phyloP scores from a whole-genome alignment of 2,113 vertebrate species.

The Phocoena sinus region DNA sequence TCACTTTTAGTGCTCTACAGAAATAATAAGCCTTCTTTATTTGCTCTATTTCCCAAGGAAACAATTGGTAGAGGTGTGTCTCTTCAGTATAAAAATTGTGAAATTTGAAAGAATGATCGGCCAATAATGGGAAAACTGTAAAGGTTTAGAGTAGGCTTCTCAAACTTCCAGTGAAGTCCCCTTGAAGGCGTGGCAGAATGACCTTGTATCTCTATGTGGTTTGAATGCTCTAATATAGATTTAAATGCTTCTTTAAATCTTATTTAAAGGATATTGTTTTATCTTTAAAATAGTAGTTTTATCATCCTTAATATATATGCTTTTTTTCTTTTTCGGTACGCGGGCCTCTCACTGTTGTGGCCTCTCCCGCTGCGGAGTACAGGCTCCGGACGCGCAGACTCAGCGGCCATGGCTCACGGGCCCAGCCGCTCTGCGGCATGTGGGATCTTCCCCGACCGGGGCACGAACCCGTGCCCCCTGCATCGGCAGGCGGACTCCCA shows the following conservation, averaged over 20 bases:
- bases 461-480: too few species aligned
- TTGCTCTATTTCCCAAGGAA: background rate
- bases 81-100: background rate
- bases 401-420: too few species aligned
- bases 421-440: too few species aligned
- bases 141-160: background rate
- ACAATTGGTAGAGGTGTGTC: background rate
- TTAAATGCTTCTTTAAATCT: background rate
- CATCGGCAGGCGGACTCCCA: too few species aligned
- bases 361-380: too few species aligned
- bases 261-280: conserved; percentile 1
- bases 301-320: background rate
- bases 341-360: too few species aligned
- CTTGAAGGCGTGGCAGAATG: background rate
- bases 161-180: background rate
- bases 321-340: background rate
- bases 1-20: background rate
- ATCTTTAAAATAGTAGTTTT: background rate
- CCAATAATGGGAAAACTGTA: background rate
- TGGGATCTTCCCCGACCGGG: too few species aligned
- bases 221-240: background rate
- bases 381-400: too few species aligned
- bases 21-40: background rate
- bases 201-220: background rate
- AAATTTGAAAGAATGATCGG: background rate